These are phyloP conservation scores for Artibeus jamaicensis DNA, from an alignment of 2,797 vertebrate genomes.

Conservation along the genomic window DNA sequence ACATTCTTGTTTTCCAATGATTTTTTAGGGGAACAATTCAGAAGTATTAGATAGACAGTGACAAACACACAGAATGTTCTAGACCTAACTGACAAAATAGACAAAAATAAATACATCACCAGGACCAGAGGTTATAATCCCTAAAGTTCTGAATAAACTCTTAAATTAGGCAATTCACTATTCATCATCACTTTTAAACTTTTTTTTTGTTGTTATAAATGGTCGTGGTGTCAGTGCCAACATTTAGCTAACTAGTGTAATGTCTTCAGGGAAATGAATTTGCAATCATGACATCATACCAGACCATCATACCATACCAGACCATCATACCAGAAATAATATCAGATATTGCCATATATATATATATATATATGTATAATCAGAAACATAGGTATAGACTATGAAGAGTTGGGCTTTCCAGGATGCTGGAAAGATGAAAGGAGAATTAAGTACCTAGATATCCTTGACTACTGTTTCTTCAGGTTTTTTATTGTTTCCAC, in stretches of 20 bases:
- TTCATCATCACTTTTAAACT: slow-evolving; percentile 47
- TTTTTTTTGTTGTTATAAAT: slow-evolving; percentile 45
- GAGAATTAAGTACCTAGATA: background rate
- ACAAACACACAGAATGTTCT: slow-evolving; percentile 34
- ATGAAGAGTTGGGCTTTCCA: background rate
- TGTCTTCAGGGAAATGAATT: slow-evolving; percentile 2
- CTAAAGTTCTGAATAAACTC: slow-evolving; percentile 50
- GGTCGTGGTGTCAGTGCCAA: background rate
- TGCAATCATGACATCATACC: background rate
- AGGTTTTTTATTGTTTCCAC: background rate
- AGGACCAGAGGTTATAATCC: slow-evolving; percentile 35
- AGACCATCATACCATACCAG: background rate
- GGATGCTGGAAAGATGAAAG: background rate
- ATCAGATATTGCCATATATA: background rate
- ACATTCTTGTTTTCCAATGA: slow-evolving; percentile 46
- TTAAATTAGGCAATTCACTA: slow-evolving; percentile 41
- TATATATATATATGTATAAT: background rate
- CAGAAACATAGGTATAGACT: background rate
- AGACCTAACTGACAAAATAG: slow-evolving; percentile 48
- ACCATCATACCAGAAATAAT: background rate
- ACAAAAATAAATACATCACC: slow-evolving; percentile 43
- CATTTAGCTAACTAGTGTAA: background rate
- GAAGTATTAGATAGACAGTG: slow-evolving; percentile 37
- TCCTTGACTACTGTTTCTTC: background rate
- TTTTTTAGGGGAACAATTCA: slow-evolving; percentile 15